These are phyloP conservation scores for Spinus olivaceus DNA, from an alignment of 2,797 vertebrate species.

Conservation along the genomic window DNA sequence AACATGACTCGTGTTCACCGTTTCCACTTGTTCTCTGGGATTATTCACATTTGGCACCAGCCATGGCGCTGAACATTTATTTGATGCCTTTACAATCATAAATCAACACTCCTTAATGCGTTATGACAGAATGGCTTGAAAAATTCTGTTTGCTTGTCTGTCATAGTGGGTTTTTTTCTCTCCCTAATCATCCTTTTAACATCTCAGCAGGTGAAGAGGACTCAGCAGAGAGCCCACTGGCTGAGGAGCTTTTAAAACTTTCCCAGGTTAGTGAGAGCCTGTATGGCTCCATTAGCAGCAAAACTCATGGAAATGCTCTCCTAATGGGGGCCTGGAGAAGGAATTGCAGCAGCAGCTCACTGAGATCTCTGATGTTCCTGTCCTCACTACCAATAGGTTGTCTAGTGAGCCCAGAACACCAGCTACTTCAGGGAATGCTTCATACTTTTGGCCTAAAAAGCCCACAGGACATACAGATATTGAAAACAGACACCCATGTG, in stretches of 20 bases:
- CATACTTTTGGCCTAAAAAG: not conserved
- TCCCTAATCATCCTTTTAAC: not conserved
- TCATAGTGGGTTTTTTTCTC: not conserved
- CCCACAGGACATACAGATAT: not conserved
- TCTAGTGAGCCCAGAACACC: not conserved
- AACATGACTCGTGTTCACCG: not conserved
- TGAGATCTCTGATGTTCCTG: not conserved
- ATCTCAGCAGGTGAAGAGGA: not conserved
- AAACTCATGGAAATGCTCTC: not conserved
- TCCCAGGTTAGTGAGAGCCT: not conserved
- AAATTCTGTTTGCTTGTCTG: not conserved
- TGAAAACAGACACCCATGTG: not conserved
- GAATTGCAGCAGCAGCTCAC: not conserved
- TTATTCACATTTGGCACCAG: constrained; percentile 29
- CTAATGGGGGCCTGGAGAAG: not conserved
- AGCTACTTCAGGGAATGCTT: not conserved
- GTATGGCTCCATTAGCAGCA: not conserved
- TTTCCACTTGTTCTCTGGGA: constrained; percentile 26
- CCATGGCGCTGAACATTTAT: not conserved
- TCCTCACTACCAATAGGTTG: not conserved
- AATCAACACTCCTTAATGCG: constrained; percentile 22
- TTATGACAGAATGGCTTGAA: constrained; percentile 18
- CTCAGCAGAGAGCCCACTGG: not conserved
- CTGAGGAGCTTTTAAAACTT: not conserved
- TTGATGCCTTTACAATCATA: constrained; percentile 15